These are phyloP conservation scores for Cosmia pyralina DNA, from an alignment of 2,888 invertebrate species.

Conservation along the genomic window DNA sequence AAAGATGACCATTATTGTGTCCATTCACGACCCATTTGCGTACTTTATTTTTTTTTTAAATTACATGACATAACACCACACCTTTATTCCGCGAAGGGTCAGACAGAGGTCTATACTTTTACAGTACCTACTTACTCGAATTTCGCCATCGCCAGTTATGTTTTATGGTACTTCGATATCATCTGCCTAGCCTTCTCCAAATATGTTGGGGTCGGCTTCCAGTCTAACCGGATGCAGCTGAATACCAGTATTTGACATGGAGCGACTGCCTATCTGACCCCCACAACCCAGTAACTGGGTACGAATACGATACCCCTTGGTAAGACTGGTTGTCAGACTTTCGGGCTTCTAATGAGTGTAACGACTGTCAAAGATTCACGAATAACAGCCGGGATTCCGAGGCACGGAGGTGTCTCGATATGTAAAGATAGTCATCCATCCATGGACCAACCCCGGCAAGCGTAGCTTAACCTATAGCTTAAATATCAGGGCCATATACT, in stretches of 20 bases:
- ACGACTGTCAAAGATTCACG: background rate
- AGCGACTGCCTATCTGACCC: background rate
- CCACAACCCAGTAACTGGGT: background rate
- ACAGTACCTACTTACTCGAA: no score
- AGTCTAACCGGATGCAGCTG: no score
- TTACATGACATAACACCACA: background rate
- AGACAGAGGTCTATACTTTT: no score
- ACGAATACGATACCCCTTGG: background rate
- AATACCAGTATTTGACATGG: no score
- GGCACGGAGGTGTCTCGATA: background rate
- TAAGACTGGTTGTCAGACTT: background rate
- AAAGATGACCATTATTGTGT: slow-evolving; percentile 17
- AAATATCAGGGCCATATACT: no score
- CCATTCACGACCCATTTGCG: slow-evolving; percentile 3
- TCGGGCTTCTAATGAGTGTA: background rate
- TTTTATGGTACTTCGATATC: no score
- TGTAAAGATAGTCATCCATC: background rate
- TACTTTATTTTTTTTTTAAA: background rate
- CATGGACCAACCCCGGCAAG: no score
- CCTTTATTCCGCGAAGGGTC: no score
- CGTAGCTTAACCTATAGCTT: background rate
- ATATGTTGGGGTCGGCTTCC: no score
- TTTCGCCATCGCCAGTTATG: no score
- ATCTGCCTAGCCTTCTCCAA: no score
- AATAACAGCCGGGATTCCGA: background rate